A percentile compares a stretch with the other conserved stretches of the same genome.
Evolutionary conservation across 2,113 vertebrate genomes (phyloP).

Genomic region (Melanerpes formicivorus): DNA sequence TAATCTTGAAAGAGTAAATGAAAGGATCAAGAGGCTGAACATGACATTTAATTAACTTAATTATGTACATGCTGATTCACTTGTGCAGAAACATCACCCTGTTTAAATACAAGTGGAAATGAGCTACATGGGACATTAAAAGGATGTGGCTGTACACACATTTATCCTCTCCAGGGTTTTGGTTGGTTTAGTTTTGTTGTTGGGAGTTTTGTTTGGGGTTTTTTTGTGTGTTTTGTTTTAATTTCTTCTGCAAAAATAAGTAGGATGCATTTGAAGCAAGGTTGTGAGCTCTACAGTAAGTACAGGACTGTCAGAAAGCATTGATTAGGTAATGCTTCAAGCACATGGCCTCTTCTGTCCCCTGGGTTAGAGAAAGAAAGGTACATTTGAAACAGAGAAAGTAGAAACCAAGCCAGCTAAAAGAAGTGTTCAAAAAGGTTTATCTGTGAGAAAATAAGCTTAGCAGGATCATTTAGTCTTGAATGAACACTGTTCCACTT

Average conservation of each 20-base stretch:
- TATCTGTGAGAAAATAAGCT: neutral
- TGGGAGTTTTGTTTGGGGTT: too few relatives aligned
- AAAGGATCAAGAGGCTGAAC: slow-evolving; percentile 21
- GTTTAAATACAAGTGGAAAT: neutral
- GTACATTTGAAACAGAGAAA: neutral
- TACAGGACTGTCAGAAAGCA: neutral
- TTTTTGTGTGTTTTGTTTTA: neutral
- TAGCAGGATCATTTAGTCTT: neutral
- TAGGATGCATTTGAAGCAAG: neutral
- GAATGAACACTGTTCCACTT: neutral
- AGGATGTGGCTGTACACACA: neutral
- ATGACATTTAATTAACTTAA: slow-evolving; percentile 37
- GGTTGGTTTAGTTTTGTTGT: too few relatives aligned
- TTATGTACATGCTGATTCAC: neutral
- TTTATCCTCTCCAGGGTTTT: neutral
- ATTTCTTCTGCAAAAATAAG: neutral
- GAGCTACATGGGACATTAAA: neutral
- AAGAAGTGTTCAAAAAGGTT: neutral
- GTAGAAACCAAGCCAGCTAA: neutral
- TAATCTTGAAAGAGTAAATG: slow-evolving; percentile 12
- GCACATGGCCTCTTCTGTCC: neutral
- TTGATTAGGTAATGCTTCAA: neutral
- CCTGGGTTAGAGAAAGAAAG: neutral
- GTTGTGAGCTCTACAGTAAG: too few relatives aligned
- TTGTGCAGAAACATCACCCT: neutral